Conservation (phyloP, 2,113 vertebrate genomes). For the Paralichthys olivaceus region DNA sequence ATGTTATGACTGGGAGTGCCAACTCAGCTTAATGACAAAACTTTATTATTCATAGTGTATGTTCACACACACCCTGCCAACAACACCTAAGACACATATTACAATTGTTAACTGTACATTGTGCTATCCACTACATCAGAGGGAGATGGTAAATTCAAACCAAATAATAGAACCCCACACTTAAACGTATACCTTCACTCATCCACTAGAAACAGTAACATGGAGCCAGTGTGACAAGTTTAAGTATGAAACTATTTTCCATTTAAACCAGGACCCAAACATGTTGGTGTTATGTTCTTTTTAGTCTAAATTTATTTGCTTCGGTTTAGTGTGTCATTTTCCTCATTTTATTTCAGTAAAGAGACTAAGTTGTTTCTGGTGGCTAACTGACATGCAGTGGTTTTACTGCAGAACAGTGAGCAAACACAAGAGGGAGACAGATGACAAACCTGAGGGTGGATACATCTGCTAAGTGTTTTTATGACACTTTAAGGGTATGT, state of each 20-base stretch:
- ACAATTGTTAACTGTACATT: slow-evolving; percentile 1
- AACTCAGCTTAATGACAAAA: slow-evolving; percentile 31
- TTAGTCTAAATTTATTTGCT: too few relatives aligned
- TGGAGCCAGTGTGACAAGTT: neutral
- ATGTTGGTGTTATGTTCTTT: too few relatives aligned
- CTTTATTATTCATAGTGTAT: neutral
- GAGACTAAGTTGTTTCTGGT: too few relatives aligned
- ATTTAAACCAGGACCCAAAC: too few relatives aligned
- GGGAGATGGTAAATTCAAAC: slow-evolving; percentile 2
- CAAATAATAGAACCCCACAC: neutral
- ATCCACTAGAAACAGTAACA: neutral
- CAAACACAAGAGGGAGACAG: too few relatives aligned
- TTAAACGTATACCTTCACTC: neutral
- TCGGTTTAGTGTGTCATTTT: too few relatives aligned
- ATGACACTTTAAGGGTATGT: too few relatives aligned
- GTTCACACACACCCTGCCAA: neutral
- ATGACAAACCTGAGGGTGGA: too few relatives aligned
- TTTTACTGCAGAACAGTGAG: too few relatives aligned
- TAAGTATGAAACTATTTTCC: neutral
- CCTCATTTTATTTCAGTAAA: too few relatives aligned
- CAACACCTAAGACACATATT: neutral
- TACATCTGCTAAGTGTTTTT: too few relatives aligned
- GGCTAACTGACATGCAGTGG: too few relatives aligned
- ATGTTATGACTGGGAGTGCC: slow-evolving; percentile 7
- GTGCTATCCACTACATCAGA: neutral